Evolutionary conservation across 1,140 invertebrate species (phyloP).

Genomic region (Penaeus indicus): DNA sequence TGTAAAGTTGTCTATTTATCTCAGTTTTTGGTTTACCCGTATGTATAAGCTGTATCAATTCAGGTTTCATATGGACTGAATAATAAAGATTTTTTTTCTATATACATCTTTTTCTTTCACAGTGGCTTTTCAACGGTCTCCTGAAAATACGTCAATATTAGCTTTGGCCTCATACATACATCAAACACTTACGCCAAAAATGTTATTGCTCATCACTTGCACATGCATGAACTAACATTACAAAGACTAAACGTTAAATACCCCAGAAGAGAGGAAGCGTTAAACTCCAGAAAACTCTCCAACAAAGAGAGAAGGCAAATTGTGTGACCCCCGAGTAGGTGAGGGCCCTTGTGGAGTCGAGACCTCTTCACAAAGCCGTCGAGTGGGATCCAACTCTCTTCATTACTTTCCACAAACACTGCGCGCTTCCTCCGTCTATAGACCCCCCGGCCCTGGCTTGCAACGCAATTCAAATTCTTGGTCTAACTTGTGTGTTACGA

Average conservation of each 20-base stretch:
- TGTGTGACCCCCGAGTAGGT: conserved; percentile 19
- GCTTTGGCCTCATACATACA: no score
- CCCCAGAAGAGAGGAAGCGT: background rate
- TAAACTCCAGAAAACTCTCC: conserved; percentile 19
- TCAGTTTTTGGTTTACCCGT: no score
- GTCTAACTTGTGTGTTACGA: background rate
- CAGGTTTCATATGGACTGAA: no score
- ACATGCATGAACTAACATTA: background rate
- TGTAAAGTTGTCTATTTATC: no score
- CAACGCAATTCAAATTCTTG: conserved; percentile 29
- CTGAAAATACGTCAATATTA: no score
- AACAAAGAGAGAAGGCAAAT: conserved; percentile 24
- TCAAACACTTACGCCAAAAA: no score
- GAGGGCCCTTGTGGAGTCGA: conserved; percentile 23
- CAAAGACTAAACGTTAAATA: conserved; percentile 26
- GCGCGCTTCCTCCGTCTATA: conserved; percentile 26
- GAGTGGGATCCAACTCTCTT: conserved; percentile 45
- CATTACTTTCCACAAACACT: conserved; percentile 45
- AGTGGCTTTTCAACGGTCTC: no score
- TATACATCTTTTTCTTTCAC: no score
- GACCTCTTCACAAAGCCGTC: conserved; percentile 39
- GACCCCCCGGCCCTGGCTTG: background rate
- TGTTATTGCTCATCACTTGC: no score
- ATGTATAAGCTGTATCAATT: no score
- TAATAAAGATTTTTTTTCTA: no score